Base-by-base conservation (phyloP, 92 coral and sea anemone genomes). In the Actinostola sp. region DNA sequence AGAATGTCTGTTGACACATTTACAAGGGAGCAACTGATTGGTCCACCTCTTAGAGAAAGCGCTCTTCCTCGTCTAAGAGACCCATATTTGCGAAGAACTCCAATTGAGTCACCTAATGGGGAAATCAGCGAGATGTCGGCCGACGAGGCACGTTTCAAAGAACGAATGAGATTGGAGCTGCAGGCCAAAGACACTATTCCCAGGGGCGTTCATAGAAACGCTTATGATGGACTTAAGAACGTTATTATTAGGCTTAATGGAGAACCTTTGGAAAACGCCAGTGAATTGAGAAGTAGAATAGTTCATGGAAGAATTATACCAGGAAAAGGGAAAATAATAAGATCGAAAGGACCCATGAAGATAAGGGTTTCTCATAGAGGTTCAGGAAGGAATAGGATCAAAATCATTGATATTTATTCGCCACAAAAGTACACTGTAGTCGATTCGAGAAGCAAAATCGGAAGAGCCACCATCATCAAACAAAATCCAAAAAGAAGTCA, bases 281-380 rank as follows among this genome's bases (percentile, higher is more conserved):
- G 89, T 16, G 92, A 95, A 38, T 69, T 95, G 19, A 65, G 99
- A 52, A 84, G 92, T 76, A 88, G 76, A 41, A 89, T 95, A 8
- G 77, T 82, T 58, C 73, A 92, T 66, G 99, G 99, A 19, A 83
- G 72, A 60, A 51, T 91, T 24, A 57, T 95, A 7, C 77, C 77
- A 74, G 99, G 99, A 20, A 85, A 77, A 78, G 99, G 97, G 30
- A 95, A 95, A 38, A 25, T 83, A 16, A 88, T 95, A 49, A 92
- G 86, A 79, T 95, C 99, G 3, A 95, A 95, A 70, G 99, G 97
- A 20, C 95, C 99, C 16, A 82, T 95, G 60, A 79, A 69, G 44
- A 93, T 95, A 3, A 88, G 83, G 61, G 74, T 95, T 16, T 82
- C 99, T 11, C 92, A 92, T 53, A 30, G 58, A 32, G 91, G 96